Percentiles rank a stretch among this genome's conserved stretches.
These are phyloP conservation scores for Ciconia nigra DNA, from an alignment of 2,797 vertebrate species.

Conservation along the genomic window DNA sequence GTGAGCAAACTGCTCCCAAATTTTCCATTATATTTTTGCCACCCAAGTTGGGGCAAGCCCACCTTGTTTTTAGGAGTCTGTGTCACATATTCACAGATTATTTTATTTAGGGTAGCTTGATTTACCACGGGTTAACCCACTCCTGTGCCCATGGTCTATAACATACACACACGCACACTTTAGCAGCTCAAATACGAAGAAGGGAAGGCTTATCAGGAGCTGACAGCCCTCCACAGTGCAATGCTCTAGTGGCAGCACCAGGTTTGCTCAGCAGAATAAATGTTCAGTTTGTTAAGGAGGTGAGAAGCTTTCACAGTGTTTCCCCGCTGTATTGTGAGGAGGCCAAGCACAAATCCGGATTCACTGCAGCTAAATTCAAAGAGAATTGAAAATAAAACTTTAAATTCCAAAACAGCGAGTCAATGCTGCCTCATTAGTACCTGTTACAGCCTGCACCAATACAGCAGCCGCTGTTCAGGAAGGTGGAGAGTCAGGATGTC, in stretches of 20 bases:
- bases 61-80: not conserved
- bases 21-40: not conserved
- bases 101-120: not conserved
- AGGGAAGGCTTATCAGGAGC: conserved; percentile 11
- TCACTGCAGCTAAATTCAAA: not conserved
- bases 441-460: not conserved
- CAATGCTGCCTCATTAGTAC: not conserved
- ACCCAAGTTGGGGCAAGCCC: not conserved
- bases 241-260: not conserved
- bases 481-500: not conserved
- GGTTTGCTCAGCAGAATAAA: conserved; percentile 27
- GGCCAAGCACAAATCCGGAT: not conserved
- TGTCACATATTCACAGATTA: not conserved
- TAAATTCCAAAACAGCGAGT: not conserved
- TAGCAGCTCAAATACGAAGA: not conserved
- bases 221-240: not conserved
- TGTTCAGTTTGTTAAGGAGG: not conserved
- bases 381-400: conserved; percentile 26
- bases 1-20: not conserved
- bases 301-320: not conserved
- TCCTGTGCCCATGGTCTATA: not conserved
- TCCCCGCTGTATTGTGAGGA: not conserved
- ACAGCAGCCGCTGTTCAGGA: not conserved
- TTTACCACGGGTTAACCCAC: not conserved
- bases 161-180: not conserved